A percentile compares a stretch with the other conserved stretches of the same genome.
Conservation (phyloP, 1,140 invertebrate genomes). For the Drosophila lowei region DNA sequence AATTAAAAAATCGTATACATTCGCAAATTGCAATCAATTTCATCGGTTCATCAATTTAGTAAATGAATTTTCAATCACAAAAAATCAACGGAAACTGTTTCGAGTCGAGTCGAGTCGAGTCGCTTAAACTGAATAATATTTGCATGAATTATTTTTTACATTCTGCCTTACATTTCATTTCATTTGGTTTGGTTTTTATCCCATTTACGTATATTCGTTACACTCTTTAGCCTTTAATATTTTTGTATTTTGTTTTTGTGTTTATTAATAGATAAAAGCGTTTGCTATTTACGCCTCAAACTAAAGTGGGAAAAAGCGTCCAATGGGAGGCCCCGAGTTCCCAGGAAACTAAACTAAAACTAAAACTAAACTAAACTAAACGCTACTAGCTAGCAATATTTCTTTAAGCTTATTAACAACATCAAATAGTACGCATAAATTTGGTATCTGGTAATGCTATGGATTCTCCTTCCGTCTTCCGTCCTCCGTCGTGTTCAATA, state of each 20-base stretch:
- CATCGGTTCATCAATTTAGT: slow-evolving; percentile 60
- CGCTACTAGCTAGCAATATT: slow-evolving; percentile 71
- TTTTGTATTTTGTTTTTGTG: slow-evolving; percentile 22
- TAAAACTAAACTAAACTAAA: slow-evolving; percentile 58
- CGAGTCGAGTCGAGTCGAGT: slow-evolving; percentile 18
- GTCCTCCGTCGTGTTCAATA: slow-evolving; percentile 45
- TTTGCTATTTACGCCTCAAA: slow-evolving; percentile 72
- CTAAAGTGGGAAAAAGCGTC: slow-evolving; percentile 54
- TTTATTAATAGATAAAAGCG: slow-evolving; percentile 65
- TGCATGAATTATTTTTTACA: slow-evolving; percentile 47
- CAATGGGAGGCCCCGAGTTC: slow-evolving; percentile 18
- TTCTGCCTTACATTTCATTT: slow-evolving; percentile 37
- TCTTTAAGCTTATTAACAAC: slow-evolving; percentile 79
- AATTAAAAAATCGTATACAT: slow-evolving; percentile 82
- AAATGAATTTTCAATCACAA: slow-evolving; percentile 79
- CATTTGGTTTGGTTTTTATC: slow-evolving; percentile 46
- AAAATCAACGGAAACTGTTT: slow-evolving; percentile 70
- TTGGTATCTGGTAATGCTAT: slow-evolving; percentile 34
- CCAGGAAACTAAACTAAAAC: slow-evolving; percentile 10
- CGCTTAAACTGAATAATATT: slow-evolving; percentile 37
- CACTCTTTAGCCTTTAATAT: slow-evolving; percentile 75
- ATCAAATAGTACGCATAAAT: slow-evolving; percentile 75
- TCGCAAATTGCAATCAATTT: slow-evolving; percentile 79
- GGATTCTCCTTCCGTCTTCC: too few species aligned
- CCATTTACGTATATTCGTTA: slow-evolving; percentile 79